Evolutionary conservation across 2,888 invertebrate species (phyloP).

Genomic region (Drosophila mimica): DNA sequence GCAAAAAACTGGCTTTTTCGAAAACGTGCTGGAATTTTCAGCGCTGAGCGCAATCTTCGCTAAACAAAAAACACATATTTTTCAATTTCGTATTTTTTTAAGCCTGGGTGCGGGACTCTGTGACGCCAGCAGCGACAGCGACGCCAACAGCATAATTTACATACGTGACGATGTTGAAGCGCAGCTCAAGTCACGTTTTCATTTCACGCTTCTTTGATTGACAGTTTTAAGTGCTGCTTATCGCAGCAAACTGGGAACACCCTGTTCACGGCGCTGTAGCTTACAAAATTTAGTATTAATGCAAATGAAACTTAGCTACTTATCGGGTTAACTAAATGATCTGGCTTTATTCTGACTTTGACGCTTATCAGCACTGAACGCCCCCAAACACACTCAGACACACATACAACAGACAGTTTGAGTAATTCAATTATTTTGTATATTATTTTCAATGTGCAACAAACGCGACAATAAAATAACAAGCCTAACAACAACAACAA

Average conservation of each 20-base stretch:
- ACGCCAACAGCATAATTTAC: slow-evolving; percentile 67
- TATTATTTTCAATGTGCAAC: slow-evolving; percentile 78
- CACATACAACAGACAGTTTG: neutral
- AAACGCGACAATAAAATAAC: slow-evolving; percentile 74
- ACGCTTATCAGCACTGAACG: slow-evolving; percentile 31
- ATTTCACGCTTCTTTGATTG: slow-evolving; percentile 65
- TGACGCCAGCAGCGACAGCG: no score
- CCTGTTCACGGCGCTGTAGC: slow-evolving; percentile 23
- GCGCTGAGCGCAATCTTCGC: slow-evolving; percentile 51
- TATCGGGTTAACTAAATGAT: slow-evolving; percentile 24
- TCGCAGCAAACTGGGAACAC: slow-evolving; percentile 25
- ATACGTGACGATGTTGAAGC: slow-evolving; percentile 82
- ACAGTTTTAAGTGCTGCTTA: slow-evolving; percentile 18
- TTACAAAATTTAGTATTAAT: slow-evolving; percentile 2
- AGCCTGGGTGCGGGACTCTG: slow-evolving; percentile 57
- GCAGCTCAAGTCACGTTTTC: slow-evolving; percentile 81
- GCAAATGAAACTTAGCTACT: slow-evolving; percentile 1
- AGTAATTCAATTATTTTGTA: slow-evolving; percentile 82
- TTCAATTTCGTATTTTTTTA: slow-evolving; percentile 11
- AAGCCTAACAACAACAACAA: slow-evolving; percentile 34
- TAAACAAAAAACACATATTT: slow-evolving; percentile 10
- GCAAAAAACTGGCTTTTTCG: slow-evolving; percentile 9
- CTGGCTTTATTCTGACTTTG: slow-evolving; percentile 32
- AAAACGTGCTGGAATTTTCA: slow-evolving; percentile 81
- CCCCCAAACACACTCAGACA: slow-evolving; percentile 17